Percentiles rank a stretch among this genome's conserved stretches.
phyloP scores from a whole-genome alignment of 2,888 invertebrate species.

The Amitus sp. region DNA sequence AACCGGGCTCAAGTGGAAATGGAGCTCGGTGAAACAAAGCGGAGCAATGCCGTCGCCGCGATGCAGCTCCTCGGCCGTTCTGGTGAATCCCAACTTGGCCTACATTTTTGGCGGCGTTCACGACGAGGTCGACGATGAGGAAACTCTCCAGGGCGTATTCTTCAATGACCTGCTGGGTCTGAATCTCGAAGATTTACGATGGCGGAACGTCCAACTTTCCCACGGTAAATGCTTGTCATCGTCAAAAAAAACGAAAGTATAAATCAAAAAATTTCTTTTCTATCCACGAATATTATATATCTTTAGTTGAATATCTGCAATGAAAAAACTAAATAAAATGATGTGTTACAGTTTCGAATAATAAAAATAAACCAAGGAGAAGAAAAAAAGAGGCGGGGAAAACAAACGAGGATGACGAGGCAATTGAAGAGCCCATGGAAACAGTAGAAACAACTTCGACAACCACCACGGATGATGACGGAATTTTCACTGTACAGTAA shows the following conservation, averaged over 20 bases:
- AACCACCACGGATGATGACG: constrained; percentile 78
- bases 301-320: no score
- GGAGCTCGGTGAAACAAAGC: constrained; percentile 73
- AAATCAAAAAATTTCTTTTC: no score
- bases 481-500: constrained; percentile 79
- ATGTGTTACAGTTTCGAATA: constrained; percentile 61
- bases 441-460: constrained; percentile 50
- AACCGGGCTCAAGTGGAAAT: constrained; percentile 77
- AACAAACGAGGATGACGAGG: constrained; percentile 58
- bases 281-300: no score
- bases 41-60: constrained; percentile 74
- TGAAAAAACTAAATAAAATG: no score
- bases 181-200: constrained; percentile 79
- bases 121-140: constrained; percentile 80
- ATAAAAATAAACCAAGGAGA: constrained; percentile 66
- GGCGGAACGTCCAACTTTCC: constrained; percentile 67
- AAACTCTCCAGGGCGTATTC: constrained; percentile 81
- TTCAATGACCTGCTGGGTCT: constrained; percentile 81
- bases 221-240: constrained; percentile 66
- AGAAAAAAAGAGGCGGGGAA: constrained; percentile 63
- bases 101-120: constrained; percentile 90
- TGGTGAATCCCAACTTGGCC: constrained; percentile 73
- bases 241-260: no score
- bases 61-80: constrained; percentile 76
- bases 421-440: constrained; percentile 52